Evolutionary conservation across 2,888 invertebrate genomes (phyloP).

Genomic region (Ferrisia virgata): DNA sequence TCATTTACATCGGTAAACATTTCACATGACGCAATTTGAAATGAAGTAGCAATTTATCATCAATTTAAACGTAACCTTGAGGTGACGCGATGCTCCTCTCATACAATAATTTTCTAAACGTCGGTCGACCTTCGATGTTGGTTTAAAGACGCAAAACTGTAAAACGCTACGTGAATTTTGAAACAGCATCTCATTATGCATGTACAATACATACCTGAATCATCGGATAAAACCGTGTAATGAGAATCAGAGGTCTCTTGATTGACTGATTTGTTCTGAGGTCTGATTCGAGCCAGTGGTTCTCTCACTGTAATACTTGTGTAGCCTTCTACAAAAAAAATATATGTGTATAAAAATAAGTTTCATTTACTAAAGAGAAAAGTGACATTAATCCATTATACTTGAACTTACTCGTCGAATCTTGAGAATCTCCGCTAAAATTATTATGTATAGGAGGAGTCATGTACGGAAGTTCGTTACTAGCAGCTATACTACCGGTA

Average conservation of each 20-base stretch:
- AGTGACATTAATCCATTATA: too few species aligned
- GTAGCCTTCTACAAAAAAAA: slow-evolving; percentile 70
- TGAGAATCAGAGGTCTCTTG: slow-evolving; percentile 64
- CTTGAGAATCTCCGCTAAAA: slow-evolving; percentile 88
- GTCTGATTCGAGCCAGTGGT: slow-evolving; percentile 73
- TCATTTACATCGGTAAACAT: neutral
- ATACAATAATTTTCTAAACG: neutral
- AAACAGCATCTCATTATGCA: neutral
- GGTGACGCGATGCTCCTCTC: neutral
- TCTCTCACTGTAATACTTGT: slow-evolving; percentile 88
- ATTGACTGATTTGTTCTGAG: slow-evolving; percentile 55
- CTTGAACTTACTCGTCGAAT: slow-evolving; percentile 62
- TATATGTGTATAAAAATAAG: neutral
- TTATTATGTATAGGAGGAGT: slow-evolving; percentile 73
- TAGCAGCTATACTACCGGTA: slow-evolving; percentile 79
- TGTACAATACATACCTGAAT: slow-evolving; percentile 71
- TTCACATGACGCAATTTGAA: neutral
- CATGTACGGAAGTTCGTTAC: slow-evolving; percentile 85
- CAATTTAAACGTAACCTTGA: neutral
- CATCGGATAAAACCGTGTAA: slow-evolving; percentile 88
- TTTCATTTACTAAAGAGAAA: too few species aligned
- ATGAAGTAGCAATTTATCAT: neutral
- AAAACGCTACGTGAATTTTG: too few species aligned
- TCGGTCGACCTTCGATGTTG: neutral
- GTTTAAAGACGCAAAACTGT: neutral